Conservation (phyloP, 2,113 vertebrate species). For the Gallinago media region DNA sequence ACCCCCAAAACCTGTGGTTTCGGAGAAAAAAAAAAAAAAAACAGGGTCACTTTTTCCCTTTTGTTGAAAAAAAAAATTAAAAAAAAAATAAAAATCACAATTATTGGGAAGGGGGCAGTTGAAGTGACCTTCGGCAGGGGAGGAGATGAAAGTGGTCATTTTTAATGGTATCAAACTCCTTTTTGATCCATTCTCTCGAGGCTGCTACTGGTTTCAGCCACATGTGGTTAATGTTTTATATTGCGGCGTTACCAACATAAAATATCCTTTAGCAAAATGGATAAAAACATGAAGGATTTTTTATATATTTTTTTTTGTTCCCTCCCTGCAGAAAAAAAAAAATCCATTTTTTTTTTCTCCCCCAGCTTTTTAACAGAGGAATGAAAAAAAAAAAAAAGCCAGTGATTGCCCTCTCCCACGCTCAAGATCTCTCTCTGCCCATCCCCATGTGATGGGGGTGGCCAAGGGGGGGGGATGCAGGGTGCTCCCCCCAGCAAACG, state of each 20-base stretch:
- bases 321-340: background rate
- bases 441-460: too few relatives aligned
- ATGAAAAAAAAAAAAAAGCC: background rate
- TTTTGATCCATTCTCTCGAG: rapidly evolving
- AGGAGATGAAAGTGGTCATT: background rate
- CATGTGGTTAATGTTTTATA: rapidly evolving
- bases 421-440: background rate
- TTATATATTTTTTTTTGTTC: too few relatives aligned
- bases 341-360: rapidly evolving
- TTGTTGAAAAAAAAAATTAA: background rate
- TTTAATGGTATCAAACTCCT: background rate
- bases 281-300: background rate
- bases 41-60: background rate
- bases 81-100: background rate
- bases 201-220: rapidly evolving
- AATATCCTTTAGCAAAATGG: rapidly evolving
- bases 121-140: background rate
- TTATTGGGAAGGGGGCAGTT: background rate
- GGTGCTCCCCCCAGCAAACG: background rate
- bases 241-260: rapidly evolving
- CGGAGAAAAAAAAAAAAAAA: background rate
- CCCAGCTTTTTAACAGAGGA: background rate
- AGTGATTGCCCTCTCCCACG: rapidly evolving
- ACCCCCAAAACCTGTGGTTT: rapidly evolving
- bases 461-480: background rate